Evolutionary conservation across 2,113 vertebrate species (phyloP).

Genomic region (Passer montanus): DNA sequence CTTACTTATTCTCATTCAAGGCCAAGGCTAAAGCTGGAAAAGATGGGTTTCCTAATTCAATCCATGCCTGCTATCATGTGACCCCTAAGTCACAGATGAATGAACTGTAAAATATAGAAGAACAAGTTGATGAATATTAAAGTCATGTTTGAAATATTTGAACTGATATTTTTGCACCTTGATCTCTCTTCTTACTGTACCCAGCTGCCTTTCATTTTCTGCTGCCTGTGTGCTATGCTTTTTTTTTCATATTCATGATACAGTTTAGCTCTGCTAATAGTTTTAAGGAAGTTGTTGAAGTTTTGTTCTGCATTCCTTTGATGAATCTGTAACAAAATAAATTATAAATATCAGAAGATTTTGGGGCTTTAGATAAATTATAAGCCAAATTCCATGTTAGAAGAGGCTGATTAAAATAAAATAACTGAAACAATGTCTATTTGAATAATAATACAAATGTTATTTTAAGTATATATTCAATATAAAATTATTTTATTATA

Average conservation of each 20-base stretch:
- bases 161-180: constrained; percentile 26
- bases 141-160: constrained; percentile 9
- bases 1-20: background rate
- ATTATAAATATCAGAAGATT: background rate
- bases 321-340: constrained; percentile 20
- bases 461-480: too few species aligned
- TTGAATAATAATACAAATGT: background rate
- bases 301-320: constrained; percentile 18
- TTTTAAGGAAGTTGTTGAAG: background rate
- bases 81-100: constrained; percentile 13
- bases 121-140: constrained; percentile 38
- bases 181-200: background rate
- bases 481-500: background rate
- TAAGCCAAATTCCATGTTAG: background rate
- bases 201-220: constrained; percentile 5
- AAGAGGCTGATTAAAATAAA: background rate
- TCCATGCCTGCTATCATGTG: background rate
- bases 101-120: constrained; percentile 27
- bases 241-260: background rate
- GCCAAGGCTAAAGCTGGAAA: background rate
- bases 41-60: constrained; percentile 1
- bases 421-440: background rate
- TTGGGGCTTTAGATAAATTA: background rate
- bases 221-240: background rate
- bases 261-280: background rate